phyloP scores from a whole-genome alignment of 2,113 vertebrate species.

The Epinephelus lanceolatus region DNA sequence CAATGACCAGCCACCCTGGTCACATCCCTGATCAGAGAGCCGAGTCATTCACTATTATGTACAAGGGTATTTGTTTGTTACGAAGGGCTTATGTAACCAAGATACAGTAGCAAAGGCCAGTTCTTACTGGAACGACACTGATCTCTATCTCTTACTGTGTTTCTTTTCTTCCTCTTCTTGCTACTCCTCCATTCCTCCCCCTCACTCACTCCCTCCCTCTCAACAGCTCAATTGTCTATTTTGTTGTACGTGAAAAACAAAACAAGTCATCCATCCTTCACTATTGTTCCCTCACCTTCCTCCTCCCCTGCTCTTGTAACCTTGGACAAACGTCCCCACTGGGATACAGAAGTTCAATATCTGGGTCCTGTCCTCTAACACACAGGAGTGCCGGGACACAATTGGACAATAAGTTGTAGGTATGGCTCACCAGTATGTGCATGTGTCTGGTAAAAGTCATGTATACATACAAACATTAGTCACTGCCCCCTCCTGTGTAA shows the following conservation, averaged over 20 bases:
- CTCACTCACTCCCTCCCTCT: constrained; percentile 21
- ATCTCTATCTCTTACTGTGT: constrained; percentile 16
- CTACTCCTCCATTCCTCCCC: constrained; percentile 28
- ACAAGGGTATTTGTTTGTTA: constrained; percentile 12
- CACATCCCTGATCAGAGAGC: constrained; percentile 4
- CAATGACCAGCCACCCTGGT: constrained; percentile 21
- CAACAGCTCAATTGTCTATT: constrained; percentile 47
- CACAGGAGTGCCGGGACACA: constrained; percentile 22
- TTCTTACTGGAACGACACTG: constrained; percentile 20
- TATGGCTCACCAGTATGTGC: constrained; percentile 10
- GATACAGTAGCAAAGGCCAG: constrained; percentile 2
- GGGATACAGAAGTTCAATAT: constrained; percentile 34
- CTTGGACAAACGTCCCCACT: constrained; percentile 28
- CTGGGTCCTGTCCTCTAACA: constrained; percentile 20
- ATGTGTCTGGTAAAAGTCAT: constrained; percentile 1
- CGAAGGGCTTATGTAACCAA: constrained; percentile 30
- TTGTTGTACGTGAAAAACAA: constrained; percentile 52
- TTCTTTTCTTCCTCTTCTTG: constrained; percentile 16
- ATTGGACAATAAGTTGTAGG: constrained; percentile 20
- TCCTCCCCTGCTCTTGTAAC: constrained; percentile 13
- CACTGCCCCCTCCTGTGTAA: not conserved
- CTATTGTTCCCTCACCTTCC: constrained; percentile 42
- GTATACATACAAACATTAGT: constrained; percentile 40
- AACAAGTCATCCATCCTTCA: constrained; percentile 58
- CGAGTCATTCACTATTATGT: constrained; percentile 6